phyloP scores from a whole-genome alignment of 1,140 invertebrate species.

The Trialeurodes vaporariorum region DNA sequence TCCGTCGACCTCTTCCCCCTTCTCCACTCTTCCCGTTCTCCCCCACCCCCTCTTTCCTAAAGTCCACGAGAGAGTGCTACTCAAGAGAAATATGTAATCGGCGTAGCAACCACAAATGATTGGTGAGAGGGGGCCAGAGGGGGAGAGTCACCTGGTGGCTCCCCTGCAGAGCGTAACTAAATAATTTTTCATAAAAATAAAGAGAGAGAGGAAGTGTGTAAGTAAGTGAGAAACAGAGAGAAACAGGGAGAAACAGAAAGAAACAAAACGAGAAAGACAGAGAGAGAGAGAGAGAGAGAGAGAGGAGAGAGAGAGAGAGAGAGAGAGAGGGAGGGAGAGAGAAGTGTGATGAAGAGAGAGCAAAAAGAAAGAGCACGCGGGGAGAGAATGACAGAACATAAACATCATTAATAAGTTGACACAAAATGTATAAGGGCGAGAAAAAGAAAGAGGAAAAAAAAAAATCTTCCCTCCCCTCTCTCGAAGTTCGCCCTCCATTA shows the following conservation, averaged over 20 bases:
- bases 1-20: no score
- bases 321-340: no score
- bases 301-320: no score
- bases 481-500: neutral
- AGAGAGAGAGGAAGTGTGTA: neutral
- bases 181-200: neutral
- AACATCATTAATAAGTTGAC: slow-evolving; percentile 1
- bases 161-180: neutral
- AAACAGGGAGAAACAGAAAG: no score
- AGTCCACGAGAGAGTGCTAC: no score
- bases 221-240: no score
- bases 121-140: no score
- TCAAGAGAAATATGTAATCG: neutral
- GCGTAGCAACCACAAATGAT: neutral
- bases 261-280: no score
- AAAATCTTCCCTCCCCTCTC: neutral
- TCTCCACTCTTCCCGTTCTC: no score
- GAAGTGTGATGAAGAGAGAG: no score
- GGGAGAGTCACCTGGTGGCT: neutral
- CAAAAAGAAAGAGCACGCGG: neutral
- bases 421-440: neutral
- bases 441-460: neutral
- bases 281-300: no score
- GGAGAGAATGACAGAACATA: neutral
- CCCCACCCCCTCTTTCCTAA: no score